Percentiles rank a stretch among this genome's conserved stretches.
These are phyloP conservation scores for Mandrillus leucophaeus DNA, from an alignment of 2,113 vertebrate species.

Conservation along the genomic window DNA sequence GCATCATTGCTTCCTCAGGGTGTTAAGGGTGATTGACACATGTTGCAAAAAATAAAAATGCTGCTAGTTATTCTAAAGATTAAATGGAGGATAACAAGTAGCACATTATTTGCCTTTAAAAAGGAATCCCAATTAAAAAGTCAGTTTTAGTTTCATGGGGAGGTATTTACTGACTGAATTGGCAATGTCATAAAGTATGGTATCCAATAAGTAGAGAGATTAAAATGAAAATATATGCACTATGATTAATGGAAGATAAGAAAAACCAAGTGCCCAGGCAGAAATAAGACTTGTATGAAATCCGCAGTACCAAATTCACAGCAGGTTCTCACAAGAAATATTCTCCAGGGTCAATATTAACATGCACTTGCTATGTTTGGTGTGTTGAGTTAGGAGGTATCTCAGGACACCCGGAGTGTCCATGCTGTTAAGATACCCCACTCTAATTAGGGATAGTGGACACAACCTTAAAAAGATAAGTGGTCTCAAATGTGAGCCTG, in stretches of 20 bases:
- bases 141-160: neutral
- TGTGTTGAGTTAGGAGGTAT: neutral
- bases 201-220: neutral
- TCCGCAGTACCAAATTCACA: neutral
- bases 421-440: neutral
- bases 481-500: neutral
- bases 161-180: neutral
- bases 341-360: neutral
- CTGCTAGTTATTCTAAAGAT: neutral
- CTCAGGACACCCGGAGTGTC: neutral
- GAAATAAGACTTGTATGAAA: neutral
- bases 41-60: slow-evolving; percentile 22
- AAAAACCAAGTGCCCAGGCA: neutral
- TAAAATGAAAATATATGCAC: neutral
- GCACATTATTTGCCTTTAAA: neutral
- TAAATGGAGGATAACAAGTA: neutral
- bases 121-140: neutral
- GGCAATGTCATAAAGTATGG: slow-evolving; percentile 24
- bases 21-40: neutral
- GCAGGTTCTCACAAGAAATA: neutral
- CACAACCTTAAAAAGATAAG: neutral
- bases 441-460: neutral
- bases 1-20: neutral
- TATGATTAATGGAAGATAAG: neutral
- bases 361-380: neutral